A percentile compares a stretch with the other conserved stretches of the same genome.
Evolutionary conservation across 1,140 invertebrate species (phyloP).

Genomic region (Pectinophora gossypiella): DNA sequence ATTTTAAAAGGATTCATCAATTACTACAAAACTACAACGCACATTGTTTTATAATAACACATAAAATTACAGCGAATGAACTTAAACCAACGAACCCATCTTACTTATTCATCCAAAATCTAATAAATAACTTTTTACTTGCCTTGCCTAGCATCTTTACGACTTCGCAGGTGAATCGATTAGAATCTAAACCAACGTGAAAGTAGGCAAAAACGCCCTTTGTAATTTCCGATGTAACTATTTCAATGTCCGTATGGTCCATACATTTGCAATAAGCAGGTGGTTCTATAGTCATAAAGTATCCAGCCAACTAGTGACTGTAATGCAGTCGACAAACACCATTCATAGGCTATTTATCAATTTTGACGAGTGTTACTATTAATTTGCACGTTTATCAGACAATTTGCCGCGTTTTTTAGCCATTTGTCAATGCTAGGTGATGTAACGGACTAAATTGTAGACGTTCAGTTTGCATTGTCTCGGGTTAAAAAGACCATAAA

Average conservation of each 20-base stretch:
- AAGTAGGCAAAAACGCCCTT: not conserved
- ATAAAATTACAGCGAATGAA: too few relatives aligned
- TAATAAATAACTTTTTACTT: constrained; percentile 11
- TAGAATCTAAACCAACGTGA: constrained; percentile 28
- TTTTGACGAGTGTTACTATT: constrained; percentile 42
- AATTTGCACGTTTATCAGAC: constrained; percentile 49
- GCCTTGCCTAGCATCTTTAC: constrained; percentile 15
- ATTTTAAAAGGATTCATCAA: too few relatives aligned
- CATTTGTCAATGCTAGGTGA: constrained; percentile 45
- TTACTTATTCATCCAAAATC: not conserved
- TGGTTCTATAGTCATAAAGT: constrained; percentile 2
- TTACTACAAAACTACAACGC: too few relatives aligned
- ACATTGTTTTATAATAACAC: too few relatives aligned
- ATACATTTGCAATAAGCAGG: constrained; percentile 8
- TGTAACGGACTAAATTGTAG: constrained; percentile 28
- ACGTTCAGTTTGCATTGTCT: constrained; percentile 13
- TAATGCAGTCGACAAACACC: constrained; percentile 21
- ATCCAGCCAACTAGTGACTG: not conserved
- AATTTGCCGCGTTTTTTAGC: constrained; percentile 55
- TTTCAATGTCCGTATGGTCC: constrained; percentile 9
- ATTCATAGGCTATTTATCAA: constrained; percentile 40
- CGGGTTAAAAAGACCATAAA: not conserved
- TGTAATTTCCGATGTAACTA: constrained; percentile 1
- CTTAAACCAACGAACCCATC: too few relatives aligned
- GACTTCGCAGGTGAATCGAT: constrained; percentile 25